Conservation (phyloP, 2,888 invertebrate species). For the Peribatodes rhomboidaria region DNA sequence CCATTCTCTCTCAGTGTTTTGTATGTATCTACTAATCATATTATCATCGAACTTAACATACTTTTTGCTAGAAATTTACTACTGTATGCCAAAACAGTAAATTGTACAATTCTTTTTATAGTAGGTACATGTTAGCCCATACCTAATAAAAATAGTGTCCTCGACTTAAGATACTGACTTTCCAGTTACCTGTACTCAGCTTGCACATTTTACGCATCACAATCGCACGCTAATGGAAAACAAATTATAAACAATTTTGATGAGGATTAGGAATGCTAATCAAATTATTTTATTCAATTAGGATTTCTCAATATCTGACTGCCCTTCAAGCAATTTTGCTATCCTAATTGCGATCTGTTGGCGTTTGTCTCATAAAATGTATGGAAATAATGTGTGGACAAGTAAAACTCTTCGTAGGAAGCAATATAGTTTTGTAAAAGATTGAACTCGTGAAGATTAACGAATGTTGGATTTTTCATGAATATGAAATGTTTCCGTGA, state of each 20-base stretch:
- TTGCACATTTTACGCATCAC: conserved; percentile 48
- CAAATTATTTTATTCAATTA: conserved; percentile 55
- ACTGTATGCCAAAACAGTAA: no score
- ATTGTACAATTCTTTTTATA: no score
- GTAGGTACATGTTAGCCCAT: no score
- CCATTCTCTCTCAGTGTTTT: no score
- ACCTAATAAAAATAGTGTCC: no score
- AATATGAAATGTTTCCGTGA: background rate
- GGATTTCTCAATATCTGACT: conserved; percentile 49
- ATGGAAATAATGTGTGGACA: conserved; percentile 4
- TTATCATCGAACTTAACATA: no score
- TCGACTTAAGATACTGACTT: conserved; percentile 4
- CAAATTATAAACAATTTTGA: conserved; percentile 55
- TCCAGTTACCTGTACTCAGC: conserved; percentile 6
- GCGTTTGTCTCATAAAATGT: conserved; percentile 18
- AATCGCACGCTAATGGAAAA: conserved; percentile 58
- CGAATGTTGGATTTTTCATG: background rate
- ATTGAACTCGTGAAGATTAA: background rate
- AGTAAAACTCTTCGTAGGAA: background rate
- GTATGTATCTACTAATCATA: no score
- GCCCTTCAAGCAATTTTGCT: conserved; percentile 46
- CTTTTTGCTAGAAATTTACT: no score
- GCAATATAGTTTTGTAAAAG: background rate
- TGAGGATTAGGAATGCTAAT: conserved; percentile 49
- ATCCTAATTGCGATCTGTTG: conserved; percentile 37